Percentiles rank a stretch among this genome's conserved stretches.
These are phyloP conservation scores for Mystacornis crossleyi DNA, from an alignment of 2,113 vertebrate genomes.

Conservation along the genomic window DNA sequence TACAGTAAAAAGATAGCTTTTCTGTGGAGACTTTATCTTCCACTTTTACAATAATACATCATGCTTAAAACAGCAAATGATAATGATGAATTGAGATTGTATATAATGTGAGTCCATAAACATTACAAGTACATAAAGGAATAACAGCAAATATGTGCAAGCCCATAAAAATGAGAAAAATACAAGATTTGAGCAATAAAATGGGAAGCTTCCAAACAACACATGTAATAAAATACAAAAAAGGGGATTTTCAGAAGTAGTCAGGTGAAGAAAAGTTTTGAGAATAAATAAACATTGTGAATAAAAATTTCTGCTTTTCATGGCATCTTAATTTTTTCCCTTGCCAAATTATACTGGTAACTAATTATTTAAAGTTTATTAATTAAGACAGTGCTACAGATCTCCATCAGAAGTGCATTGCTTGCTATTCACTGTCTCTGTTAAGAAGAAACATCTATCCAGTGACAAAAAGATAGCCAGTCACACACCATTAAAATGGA, in stretches of 20 bases:
- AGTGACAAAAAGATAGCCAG: neutral
- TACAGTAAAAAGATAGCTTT: neutral
- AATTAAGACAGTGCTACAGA: neutral
- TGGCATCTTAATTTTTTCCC: neutral
- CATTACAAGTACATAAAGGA: slow-evolving; percentile 16
- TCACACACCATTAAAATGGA: neutral
- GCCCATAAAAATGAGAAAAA: neutral
- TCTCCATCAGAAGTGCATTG: neutral
- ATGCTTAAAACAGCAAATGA: neutral
- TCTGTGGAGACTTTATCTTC: neutral
- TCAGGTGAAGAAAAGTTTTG: neutral
- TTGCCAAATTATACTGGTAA: neutral
- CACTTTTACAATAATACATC: neutral
- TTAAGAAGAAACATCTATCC: neutral
- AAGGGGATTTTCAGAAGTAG: neutral
- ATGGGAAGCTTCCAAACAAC: neutral
- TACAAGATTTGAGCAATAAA: neutral
- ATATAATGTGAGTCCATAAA: neutral
- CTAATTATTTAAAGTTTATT: neutral
- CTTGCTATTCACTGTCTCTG: neutral
- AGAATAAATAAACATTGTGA: neutral
- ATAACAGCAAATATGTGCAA: neutral
- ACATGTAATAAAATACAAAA: slow-evolving; percentile 1
- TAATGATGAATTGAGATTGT: neutral
- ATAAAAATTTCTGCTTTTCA: neutral